A percentile compares a stretch with the other conserved stretches of the same genome.
phyloP scores from a whole-genome alignment of 1,140 invertebrate genomes.

The Drosophila equinoxialis region DNA sequence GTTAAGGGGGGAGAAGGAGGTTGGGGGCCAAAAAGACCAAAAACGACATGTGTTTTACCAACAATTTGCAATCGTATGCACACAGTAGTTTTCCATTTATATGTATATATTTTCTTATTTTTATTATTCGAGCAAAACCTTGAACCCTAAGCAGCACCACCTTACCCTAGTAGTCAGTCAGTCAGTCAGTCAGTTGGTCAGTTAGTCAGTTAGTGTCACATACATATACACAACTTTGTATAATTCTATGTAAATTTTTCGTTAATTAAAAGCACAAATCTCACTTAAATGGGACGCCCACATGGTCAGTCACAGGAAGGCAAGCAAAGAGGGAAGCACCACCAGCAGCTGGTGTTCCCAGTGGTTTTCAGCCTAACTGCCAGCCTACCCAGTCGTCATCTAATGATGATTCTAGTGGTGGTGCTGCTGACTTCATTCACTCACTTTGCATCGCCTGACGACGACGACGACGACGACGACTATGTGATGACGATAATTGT shows the following conservation, averaged over 20 bases:
- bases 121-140: background rate
- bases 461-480: too few species aligned
- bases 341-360: background rate
- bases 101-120: background rate
- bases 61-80: constrained; percentile 19
- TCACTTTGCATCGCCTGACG: constrained; percentile 2
- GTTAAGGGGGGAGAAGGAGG: too few species aligned
- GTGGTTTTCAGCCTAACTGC: background rate
- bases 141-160: constrained; percentile 30
- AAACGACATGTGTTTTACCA: constrained; percentile 47
- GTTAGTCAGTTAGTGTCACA: too few species aligned
- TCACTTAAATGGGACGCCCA: constrained; percentile 16
- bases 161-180: too few species aligned
- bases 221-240: background rate
- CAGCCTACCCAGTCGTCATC: background rate
- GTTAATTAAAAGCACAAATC: constrained; percentile 40
- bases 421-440: constrained; percentile 4
- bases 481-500: constrained; percentile 17
- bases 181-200: too few species aligned
- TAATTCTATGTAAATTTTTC: background rate
- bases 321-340: constrained; percentile 15
- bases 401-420: background rate
- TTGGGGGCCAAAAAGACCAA: background rate
- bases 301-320: background rate
- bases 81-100: background rate